These are phyloP conservation scores for Corydoras maculifer DNA, from an alignment of 2,113 vertebrate genomes.

Conservation along the genomic window DNA sequence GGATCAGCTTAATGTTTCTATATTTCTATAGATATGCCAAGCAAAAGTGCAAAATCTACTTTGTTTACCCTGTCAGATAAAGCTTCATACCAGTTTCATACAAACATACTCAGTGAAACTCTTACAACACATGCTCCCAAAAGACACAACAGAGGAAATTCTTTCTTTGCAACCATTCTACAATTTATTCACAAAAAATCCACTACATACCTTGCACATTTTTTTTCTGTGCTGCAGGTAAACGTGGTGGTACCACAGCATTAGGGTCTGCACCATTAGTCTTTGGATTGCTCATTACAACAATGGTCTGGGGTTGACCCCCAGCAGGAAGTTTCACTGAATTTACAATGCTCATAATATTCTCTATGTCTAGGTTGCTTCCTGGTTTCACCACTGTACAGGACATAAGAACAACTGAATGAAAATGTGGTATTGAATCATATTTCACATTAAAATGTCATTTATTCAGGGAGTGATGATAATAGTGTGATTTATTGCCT, in stretches of 20 bases:
- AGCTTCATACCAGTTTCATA: too few relatives aligned
- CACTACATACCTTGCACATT: constrained; percentile 31
- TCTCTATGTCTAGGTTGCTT: constrained; percentile 66
- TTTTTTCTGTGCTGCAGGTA: constrained; percentile 19
- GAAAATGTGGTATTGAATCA: not conserved
- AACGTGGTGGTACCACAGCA: constrained; percentile 16
- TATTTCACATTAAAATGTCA: not conserved
- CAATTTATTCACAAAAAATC: not conserved
- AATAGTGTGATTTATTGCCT: too few relatives aligned
- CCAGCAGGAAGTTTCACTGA: constrained; percentile 57
- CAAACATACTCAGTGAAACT: too few relatives aligned
- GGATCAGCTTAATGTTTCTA: too few relatives aligned
- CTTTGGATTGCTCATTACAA: constrained; percentile 67
- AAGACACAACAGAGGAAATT: too few relatives aligned
- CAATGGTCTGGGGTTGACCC: constrained; percentile 61
- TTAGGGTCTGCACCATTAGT: constrained; percentile 32
- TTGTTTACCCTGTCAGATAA: too few relatives aligned
- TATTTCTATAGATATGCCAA: too few relatives aligned
- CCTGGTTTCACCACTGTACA: constrained; percentile 67
- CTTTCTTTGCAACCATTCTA: not conserved
- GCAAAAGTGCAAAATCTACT: too few relatives aligned
- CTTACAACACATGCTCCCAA: too few relatives aligned
- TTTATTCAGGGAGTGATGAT: too few relatives aligned
- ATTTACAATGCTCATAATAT: constrained; percentile 68
- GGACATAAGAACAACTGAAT: not conserved